phyloP scores from a whole-genome alignment of 2,888 invertebrate species.

The Leucophora obtusa region DNA sequence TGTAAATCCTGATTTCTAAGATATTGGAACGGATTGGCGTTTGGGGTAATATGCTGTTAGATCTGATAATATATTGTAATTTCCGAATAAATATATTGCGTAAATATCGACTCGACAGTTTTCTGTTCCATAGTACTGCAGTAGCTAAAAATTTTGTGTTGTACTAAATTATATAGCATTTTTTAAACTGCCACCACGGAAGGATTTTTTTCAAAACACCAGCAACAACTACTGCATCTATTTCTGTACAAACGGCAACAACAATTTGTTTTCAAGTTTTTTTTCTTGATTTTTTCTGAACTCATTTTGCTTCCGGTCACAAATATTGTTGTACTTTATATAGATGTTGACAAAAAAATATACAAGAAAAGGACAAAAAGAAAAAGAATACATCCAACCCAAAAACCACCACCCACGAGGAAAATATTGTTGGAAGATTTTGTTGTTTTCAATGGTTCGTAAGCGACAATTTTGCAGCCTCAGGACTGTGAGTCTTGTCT shows the following conservation, averaged over 20 bases:
- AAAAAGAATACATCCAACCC: background rate
- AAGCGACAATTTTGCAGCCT: conserved; percentile 60
- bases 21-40: too few species aligned
- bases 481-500: conserved; percentile 47
- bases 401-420: background rate
- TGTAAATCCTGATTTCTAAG: too few species aligned
- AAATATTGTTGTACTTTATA: conserved; percentile 37
- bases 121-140: background rate
- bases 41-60: too few species aligned
- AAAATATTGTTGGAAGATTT: conserved; percentile 50
- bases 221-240: conserved; percentile 24
- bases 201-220: conserved; percentile 40
- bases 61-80: too few species aligned
- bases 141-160: conserved; percentile 11
- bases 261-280: background rate
- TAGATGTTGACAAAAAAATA: conserved; percentile 15
- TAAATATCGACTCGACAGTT: too few species aligned
- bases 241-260: conserved; percentile 16
- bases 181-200: conserved; percentile 52
- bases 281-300: conserved; percentile 24
- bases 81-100: too few species aligned
- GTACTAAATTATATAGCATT: conserved; percentile 48
- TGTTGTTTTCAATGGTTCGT: conserved; percentile 54
- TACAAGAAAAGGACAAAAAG: background rate
- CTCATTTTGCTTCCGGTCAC: conserved; percentile 55